Evolutionary conservation across 2,797 vertebrate genomes (phyloP).

Genomic region (Melopsittacus undulatus): DNA sequence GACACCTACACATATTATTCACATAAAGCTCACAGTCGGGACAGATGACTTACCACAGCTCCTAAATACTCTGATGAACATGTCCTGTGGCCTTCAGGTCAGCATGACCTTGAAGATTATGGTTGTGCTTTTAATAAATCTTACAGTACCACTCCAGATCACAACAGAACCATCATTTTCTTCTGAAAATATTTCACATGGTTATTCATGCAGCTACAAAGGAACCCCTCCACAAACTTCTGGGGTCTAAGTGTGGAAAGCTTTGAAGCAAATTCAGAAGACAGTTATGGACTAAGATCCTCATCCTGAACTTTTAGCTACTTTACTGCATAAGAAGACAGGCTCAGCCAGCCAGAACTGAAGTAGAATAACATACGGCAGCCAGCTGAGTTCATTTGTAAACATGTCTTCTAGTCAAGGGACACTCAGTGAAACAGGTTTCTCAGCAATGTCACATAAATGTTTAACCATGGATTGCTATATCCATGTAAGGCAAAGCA

Average conservation of each 20-base stretch:
- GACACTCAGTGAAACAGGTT: neutral
- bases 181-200: neutral
- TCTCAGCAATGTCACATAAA: neutral
- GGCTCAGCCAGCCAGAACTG: neutral
- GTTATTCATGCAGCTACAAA: neutral
- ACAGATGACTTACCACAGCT: neutral
- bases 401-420: neutral
- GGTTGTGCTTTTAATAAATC: neutral
- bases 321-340: neutral
- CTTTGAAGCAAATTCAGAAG: neutral
- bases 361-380: neutral
- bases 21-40: neutral
- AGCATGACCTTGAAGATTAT: neutral
- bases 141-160: neutral
- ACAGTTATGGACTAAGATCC: neutral
- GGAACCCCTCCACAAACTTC: neutral
- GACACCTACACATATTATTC: neutral
- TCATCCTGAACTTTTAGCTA: neutral
- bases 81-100: neutral
- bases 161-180: neutral
- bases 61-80: neutral
- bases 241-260: neutral
- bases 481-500: neutral
- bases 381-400: constrained; percentile 6
- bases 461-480: neutral